Conservation (phyloP, 2,888 invertebrate genomes). For the Zaprionus obscuricornis region DNA sequence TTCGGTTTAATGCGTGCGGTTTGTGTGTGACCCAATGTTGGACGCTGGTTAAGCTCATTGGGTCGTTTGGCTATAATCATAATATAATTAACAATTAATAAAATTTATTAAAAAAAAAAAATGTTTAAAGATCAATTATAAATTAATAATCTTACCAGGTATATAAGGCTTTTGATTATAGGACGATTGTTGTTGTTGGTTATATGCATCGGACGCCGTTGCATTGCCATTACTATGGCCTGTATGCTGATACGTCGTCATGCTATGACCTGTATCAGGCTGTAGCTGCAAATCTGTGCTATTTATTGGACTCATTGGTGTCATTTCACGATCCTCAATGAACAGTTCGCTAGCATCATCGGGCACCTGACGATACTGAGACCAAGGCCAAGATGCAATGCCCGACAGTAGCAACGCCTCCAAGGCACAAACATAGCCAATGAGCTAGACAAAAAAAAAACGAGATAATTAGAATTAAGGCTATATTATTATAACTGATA, state of each 20-base stretch:
- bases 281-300: conserved; percentile 82
- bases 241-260: conserved; percentile 64
- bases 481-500: not conserved
- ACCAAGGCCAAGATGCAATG: conserved; percentile 85
- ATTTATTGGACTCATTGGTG: conserved; percentile 84
- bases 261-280: conserved; percentile 74
- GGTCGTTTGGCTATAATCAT: conserved; percentile 82
- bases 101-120: not conserved
- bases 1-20: conserved; percentile 82
- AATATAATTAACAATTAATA: not conserved
- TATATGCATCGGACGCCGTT: conserved; percentile 79
- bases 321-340: conserved; percentile 85
- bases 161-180: conserved; percentile 84
- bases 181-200: conserved; percentile 83
- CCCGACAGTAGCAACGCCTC: conserved; percentile 86
- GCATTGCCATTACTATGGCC: conserved; percentile 76
- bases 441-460: conserved; percentile 82
- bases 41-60: conserved; percentile 84
- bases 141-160: conserved; percentile 80
- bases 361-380: conserved; percentile 86
- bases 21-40: conserved; percentile 84
- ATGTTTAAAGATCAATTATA: not conserved
- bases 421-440: conserved; percentile 86
- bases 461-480: not conserved
- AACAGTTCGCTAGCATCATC: conserved; percentile 86